These are phyloP conservation scores for Calephelis perditalis DNA, from an alignment of 2,888 invertebrate species.

Conservation along the genomic window DNA sequence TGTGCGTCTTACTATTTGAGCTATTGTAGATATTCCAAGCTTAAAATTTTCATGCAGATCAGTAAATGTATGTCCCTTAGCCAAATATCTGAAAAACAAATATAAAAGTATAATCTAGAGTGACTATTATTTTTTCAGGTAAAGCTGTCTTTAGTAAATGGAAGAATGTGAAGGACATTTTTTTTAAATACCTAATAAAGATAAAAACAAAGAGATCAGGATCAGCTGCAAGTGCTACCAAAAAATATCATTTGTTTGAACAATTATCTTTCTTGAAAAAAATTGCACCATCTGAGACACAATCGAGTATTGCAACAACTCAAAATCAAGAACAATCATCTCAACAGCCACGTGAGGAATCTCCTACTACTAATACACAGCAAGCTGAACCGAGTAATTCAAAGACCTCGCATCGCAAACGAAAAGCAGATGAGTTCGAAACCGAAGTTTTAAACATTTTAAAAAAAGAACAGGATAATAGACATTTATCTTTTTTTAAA, in stretches of 20 bases:
- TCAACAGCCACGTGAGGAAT: too few relatives aligned
- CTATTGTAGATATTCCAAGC: background rate
- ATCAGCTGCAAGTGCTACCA: constrained; percentile 16
- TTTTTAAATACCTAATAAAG: constrained; percentile 8
- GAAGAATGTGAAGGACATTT: constrained; percentile 14
- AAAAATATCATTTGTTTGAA: constrained; percentile 1
- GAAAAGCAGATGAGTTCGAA: constrained; percentile 19
- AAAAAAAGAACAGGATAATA: constrained; percentile 17
- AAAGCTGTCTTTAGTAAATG: constrained; percentile 15
- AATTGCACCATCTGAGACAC: too few relatives aligned
- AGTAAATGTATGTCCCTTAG: too few relatives aligned
- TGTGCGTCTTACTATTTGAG: too few relatives aligned
- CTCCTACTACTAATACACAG: too few relatives aligned
- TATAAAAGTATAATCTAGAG: too few relatives aligned
- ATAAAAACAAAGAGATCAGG: background rate
- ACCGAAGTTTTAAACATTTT: constrained; percentile 19
- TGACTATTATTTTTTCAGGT: background rate
- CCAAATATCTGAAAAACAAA: too few relatives aligned
- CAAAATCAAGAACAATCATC: too few relatives aligned
- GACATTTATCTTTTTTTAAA: constrained; percentile 15
- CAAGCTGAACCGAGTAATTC: too few relatives aligned
- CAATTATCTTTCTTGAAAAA: too few relatives aligned
- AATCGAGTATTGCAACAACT: too few relatives aligned
- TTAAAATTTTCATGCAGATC: too few relatives aligned
- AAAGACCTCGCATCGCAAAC: constrained; percentile 14